Evolutionary conservation across 1,140 invertebrate genomes (phyloP).

Genomic region (Leptinotarsa lineolata): DNA sequence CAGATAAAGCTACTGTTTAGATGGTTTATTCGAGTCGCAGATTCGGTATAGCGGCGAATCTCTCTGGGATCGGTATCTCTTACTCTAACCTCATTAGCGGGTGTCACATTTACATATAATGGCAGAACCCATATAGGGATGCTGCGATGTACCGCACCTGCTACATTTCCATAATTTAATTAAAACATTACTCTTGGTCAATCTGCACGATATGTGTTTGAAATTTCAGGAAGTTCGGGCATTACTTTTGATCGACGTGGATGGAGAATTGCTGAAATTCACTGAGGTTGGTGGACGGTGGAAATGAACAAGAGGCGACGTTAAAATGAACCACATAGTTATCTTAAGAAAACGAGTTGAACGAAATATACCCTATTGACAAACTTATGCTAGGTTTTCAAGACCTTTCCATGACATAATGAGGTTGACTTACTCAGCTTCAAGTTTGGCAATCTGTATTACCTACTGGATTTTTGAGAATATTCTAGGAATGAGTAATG

Average conservation of each 20-base stretch:
- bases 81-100: conserved; percentile 52
- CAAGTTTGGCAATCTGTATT: too few relatives aligned
- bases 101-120: conserved; percentile 55
- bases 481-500: too few relatives aligned
- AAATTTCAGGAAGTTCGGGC: background rate
- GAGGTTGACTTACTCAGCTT: too few relatives aligned
- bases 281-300: too few relatives aligned
- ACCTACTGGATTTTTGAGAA: too few relatives aligned
- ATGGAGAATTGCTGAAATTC: too few relatives aligned
- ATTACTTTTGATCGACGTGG: background rate
- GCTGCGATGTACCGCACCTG: conserved; percentile 42
- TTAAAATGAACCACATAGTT: too few relatives aligned
- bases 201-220: conserved; percentile 2
- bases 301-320: too few relatives aligned
- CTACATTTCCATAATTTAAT: conserved; percentile 47
- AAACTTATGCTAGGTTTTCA: too few relatives aligned
- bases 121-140: conserved; percentile 41
- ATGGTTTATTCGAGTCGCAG: conserved; percentile 18
- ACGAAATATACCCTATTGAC: too few relatives aligned
- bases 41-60: conserved; percentile 28
- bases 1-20: conserved; percentile 29
- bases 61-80: conserved; percentile 42
- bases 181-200: conserved; percentile 44
- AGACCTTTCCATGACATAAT: too few relatives aligned
- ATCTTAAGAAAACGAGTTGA: too few relatives aligned